Evolutionary conservation across 2,797 vertebrate species (phyloP).

Genomic region (Parotocinclus haroldoi): DNA sequence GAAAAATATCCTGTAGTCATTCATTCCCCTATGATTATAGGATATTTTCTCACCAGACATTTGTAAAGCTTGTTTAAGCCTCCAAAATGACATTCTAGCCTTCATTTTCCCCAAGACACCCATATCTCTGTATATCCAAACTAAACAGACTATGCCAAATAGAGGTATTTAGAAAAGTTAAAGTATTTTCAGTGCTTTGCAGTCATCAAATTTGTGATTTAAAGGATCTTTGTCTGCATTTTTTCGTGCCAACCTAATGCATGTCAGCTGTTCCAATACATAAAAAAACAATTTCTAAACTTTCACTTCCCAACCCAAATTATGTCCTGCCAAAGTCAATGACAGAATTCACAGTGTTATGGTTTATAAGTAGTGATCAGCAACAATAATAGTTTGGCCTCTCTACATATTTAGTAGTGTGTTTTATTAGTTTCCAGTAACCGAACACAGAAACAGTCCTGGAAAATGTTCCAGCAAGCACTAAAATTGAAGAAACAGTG

Average conservation of each 20-base stretch:
- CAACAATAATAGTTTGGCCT: too few relatives aligned
- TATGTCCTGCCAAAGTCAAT: background rate
- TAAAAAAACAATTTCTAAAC: too few relatives aligned
- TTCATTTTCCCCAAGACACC: conserved; percentile 3
- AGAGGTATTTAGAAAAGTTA: conserved; percentile 7
- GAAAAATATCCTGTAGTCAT: conserved; percentile 41
- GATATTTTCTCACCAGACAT: conserved; percentile 40
- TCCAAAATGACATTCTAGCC: conserved; percentile 18
- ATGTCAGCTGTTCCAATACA: conserved; percentile 13
- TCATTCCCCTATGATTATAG: conserved; percentile 40
- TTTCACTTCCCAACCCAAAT: conserved; percentile 1
- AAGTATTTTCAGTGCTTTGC: conserved; percentile 16
- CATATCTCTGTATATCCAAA: conserved; percentile 1
- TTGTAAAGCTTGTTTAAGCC: conserved; percentile 35
- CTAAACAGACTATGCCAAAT: conserved; percentile 10
- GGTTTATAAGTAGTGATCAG: background rate
- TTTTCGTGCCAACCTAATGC: conserved; percentile 14
- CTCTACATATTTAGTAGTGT: too few relatives aligned
- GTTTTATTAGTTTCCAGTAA: background rate
- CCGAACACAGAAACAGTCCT: background rate
- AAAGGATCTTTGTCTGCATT: conserved; percentile 8
- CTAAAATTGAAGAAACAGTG: conserved; percentile 10
- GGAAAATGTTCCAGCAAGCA: background rate
- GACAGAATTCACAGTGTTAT: background rate
- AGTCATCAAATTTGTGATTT: conserved; percentile 4